These are phyloP conservation scores for Drosophila affinis DNA, from an alignment of 2,888 invertebrate genomes.

Conservation along the genomic window DNA sequence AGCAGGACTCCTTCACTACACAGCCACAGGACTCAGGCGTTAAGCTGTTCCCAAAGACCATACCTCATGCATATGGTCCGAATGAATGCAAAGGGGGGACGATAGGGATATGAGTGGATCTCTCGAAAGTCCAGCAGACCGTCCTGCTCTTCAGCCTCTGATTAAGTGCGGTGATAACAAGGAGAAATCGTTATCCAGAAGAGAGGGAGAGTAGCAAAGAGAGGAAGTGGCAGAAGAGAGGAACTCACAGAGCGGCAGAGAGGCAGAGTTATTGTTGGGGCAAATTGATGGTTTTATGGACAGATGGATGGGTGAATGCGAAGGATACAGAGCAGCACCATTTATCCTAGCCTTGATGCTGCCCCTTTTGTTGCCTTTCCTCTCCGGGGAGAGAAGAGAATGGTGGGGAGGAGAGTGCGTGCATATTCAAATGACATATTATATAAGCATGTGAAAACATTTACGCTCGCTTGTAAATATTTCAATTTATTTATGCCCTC, in stretches of 20 bases:
- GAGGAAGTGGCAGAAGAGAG: background rate
- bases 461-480: slow-evolving; percentile 76
- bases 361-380: slow-evolving; percentile 21
- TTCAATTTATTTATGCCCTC: slow-evolving; percentile 75
- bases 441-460: slow-evolving; percentile 70
- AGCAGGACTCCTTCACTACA: slow-evolving; percentile 1
- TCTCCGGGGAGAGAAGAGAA: background rate
- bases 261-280: slow-evolving; percentile 41
- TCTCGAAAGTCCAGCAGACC: slow-evolving; percentile 21
- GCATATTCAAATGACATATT: slow-evolving; percentile 65
- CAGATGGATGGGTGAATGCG: slow-evolving; percentile 16
- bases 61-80: slow-evolving; percentile 37
- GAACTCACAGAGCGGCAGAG: background rate
- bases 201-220: background rate
- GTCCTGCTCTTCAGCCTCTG: slow-evolving; percentile 32
- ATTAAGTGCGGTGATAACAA: slow-evolving; percentile 42
- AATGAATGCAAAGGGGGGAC: slow-evolving; percentile 2
- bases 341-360: slow-evolving; percentile 3
- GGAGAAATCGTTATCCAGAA: slow-evolving; percentile 41
- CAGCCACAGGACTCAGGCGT: slow-evolving; percentile 12
- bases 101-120: too few relatives aligned
- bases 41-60: slow-evolving; percentile 16
- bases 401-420: background rate
- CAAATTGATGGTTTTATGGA: slow-evolving; percentile 51
- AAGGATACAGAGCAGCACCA: slow-evolving; percentile 9